A percentile compares a stretch with the other conserved stretches of the same genome.
Evolutionary conservation across 2,888 invertebrate genomes (phyloP).

Genomic region (Eupeodes latifasciatus): DNA sequence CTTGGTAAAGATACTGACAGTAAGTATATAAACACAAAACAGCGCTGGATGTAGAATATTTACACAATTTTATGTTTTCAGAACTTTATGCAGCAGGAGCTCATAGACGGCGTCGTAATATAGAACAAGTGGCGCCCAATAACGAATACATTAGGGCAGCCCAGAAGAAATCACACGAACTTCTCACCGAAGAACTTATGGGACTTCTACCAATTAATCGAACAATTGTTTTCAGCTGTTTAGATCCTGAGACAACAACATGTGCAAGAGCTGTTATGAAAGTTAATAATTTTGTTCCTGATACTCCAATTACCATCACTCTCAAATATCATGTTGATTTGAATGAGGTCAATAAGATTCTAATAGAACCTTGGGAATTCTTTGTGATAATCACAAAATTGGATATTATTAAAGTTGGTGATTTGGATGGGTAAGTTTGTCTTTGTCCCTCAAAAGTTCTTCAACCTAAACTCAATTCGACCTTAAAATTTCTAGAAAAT

Average conservation of each 20-base stretch:
- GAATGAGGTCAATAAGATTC: constrained; percentile 82
- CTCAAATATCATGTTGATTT: constrained; percentile 82
- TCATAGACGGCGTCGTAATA: constrained; percentile 79
- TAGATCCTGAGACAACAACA: constrained; percentile 80
- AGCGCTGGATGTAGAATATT: too few relatives aligned
- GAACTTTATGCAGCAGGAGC: constrained; percentile 51
- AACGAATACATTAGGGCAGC: constrained; percentile 81
- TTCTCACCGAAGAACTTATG: constrained; percentile 81
- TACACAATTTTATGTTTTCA: not conserved
- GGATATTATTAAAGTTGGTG: constrained; percentile 80
- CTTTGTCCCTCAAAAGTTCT: constrained; percentile 81
- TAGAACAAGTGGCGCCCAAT: constrained; percentile 79
- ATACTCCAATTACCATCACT: constrained; percentile 80
- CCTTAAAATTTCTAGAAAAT: constrained; percentile 69
- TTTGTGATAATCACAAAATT: constrained; percentile 82
- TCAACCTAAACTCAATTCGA: constrained; percentile 72
- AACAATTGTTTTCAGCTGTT: constrained; percentile 84
- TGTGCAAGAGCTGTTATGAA: constrained; percentile 82
- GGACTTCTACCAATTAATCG: constrained; percentile 82
- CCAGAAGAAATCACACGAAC: constrained; percentile 80
- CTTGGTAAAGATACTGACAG: constrained; percentile 55
- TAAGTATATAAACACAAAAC: constrained; percentile 30
- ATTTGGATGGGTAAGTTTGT: constrained; percentile 77
- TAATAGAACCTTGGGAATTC: constrained; percentile 83
- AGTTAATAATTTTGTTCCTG: constrained; percentile 81